Evolutionary conservation across 2,797 vertebrate genomes (phyloP).

Genomic region (Hozukius guyotensis): DNA sequence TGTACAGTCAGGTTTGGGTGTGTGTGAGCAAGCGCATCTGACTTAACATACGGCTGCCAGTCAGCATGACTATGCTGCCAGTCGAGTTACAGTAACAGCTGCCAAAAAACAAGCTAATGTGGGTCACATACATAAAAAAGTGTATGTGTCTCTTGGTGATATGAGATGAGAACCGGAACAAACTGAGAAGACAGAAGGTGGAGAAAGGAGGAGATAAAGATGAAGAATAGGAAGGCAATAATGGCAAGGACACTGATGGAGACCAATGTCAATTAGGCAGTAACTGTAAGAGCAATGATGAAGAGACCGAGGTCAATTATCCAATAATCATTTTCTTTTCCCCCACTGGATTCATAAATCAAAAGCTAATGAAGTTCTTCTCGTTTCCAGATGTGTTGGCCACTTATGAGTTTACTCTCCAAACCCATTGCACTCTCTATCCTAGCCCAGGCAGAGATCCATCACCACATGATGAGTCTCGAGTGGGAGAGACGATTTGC

Average conservation of each 20-base stretch:
- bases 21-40: slow-evolving; percentile 34
- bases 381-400: slow-evolving; percentile 19
- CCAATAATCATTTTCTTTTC: slow-evolving; percentile 33
- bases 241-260: slow-evolving; percentile 46
- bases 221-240: slow-evolving; percentile 19
- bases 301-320: slow-evolving; percentile 50
- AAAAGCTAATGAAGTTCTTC: slow-evolving; percentile 31
- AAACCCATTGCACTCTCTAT: slow-evolving; percentile 21
- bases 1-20: slow-evolving; percentile 32
- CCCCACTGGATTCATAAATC: slow-evolving; percentile 42
- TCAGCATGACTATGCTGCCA: slow-evolving; percentile 22
- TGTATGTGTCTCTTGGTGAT: not conserved
- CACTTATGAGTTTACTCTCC: slow-evolving; percentile 23
- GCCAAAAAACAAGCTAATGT: slow-evolving; percentile 16
- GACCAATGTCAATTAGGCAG: slow-evolving; percentile 54
- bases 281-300: slow-evolving; percentile 38
- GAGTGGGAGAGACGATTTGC: slow-evolving; percentile 14
- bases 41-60: slow-evolving; percentile 43
- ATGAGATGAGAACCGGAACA: not conserved
- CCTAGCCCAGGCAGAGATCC: slow-evolving; percentile 18
- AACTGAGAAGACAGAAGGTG: not conserved
- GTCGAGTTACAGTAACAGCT: slow-evolving; percentile 22
- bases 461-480: slow-evolving; percentile 21
- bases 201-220: not conserved
- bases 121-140: not conserved